Evolutionary conservation across 1,140 invertebrate genomes (phyloP).

Genomic region (Antheraea pernyi): DNA sequence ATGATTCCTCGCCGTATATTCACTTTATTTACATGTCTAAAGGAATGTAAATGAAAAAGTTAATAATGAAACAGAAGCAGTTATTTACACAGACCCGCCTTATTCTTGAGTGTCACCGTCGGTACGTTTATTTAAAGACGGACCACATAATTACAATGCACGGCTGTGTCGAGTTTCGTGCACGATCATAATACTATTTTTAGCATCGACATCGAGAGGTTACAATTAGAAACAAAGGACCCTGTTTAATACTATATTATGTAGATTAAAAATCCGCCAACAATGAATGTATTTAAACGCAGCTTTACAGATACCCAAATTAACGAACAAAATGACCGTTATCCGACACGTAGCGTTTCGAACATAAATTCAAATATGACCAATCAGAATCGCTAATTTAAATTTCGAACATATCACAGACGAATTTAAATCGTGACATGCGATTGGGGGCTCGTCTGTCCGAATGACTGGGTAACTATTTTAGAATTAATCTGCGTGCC

Average conservation of each 20-base stretch:
- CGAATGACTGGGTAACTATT: not conserved
- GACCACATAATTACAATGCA: not conserved
- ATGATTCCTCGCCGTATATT: too few relatives aligned
- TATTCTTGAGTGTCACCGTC: not conserved
- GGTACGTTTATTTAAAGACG: not conserved
- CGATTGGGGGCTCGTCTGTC: conserved; percentile 14
- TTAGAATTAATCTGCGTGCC: conserved; percentile 5
- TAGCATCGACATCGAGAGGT: not conserved
- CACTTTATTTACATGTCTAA: not conserved
- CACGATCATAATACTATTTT: not conserved
- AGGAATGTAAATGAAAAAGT: not conserved
- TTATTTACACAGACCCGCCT: not conserved
- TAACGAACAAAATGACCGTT: conserved; percentile 5
- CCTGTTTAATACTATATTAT: not conserved
- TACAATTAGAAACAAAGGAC: not conserved
- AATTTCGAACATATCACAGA: conserved; percentile 13
- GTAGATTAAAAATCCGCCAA: too few relatives aligned
- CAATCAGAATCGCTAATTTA: conserved; percentile 10
- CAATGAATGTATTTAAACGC: not conserved
- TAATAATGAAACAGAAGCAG: not conserved
- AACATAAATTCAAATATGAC: conserved; percentile 17
- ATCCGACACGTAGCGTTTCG: conserved; percentile 4
- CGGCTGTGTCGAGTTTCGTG: not conserved
- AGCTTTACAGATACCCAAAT: not conserved
- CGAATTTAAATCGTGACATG: conserved; percentile 11